A percentile compares a stretch with the other conserved stretches of the same genome.
phyloP scores from a whole-genome alignment of 2,888 invertebrate species.

The Orthosia gracilis region DNA sequence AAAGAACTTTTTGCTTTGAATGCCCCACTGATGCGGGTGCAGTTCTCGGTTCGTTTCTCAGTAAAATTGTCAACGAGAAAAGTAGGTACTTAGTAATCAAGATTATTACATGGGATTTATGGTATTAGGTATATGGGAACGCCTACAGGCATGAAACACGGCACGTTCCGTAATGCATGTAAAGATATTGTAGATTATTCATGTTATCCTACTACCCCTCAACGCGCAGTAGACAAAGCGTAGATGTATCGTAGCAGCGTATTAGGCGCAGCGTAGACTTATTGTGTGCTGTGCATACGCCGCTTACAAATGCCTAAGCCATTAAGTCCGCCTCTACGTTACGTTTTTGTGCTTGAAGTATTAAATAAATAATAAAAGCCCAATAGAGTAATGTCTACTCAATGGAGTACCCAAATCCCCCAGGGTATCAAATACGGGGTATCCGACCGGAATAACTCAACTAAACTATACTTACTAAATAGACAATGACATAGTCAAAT shows the following conservation, averaged over 20 bases:
- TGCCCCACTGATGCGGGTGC: not conserved
- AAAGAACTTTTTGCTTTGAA: not conserved
- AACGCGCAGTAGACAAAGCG: not conserved
- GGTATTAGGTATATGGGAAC: not conserved
- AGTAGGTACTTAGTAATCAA: not conserved
- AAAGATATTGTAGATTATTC: not conserved
- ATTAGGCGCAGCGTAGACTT: not conserved
- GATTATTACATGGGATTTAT: not conserved
- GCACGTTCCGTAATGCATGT: not conserved
- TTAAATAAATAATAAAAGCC: too few species aligned
- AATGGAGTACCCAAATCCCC: too few species aligned
- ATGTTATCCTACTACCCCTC: not conserved
- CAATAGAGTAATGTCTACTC: too few species aligned
- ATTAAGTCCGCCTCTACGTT: too few species aligned
- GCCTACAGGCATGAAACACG: not conserved
- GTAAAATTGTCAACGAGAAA: not conserved
- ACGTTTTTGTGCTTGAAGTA: too few species aligned
- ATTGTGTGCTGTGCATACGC: not conserved
- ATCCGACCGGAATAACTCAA: too few species aligned
- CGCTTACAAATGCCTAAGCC: too few species aligned
- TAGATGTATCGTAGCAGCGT: not conserved
- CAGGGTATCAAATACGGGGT: too few species aligned
- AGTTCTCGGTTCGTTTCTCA: not conserved
- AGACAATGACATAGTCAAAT: not conserved
- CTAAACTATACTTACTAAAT: too few species aligned